These are phyloP conservation scores for Drosophila nigromelanica DNA, from an alignment of 1,140 invertebrate genomes.

Conservation along the genomic window DNA sequence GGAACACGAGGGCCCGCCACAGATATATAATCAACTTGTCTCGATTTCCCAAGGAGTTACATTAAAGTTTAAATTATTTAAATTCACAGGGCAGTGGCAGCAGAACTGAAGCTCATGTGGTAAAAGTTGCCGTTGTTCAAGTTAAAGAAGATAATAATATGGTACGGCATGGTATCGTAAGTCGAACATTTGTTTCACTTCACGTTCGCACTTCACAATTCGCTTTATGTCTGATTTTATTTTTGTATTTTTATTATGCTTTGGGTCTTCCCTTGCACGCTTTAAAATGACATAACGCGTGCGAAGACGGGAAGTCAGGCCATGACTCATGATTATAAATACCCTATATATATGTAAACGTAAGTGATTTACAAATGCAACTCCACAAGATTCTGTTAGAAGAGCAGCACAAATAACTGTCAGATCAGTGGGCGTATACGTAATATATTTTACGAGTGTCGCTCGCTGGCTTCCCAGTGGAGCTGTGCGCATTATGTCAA, in stretches of 20 bases:
- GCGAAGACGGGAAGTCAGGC: not conserved
- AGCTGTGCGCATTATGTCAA: slow-evolving; percentile 38
- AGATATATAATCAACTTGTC: slow-evolving; percentile 52
- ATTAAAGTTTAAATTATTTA: slow-evolving; percentile 27
- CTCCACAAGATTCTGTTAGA: slow-evolving; percentile 9
- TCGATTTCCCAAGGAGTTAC: slow-evolving; percentile 65
- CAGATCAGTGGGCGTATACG: slow-evolving; percentile 35
- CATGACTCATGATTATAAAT: slow-evolving; percentile 18
- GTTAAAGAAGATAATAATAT: slow-evolving; percentile 20
- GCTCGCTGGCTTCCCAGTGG: not conserved
- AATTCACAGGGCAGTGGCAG: slow-evolving; percentile 29
- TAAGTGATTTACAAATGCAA: not conserved
- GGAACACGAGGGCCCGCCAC: slow-evolving; percentile 47
- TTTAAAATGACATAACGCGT: slow-evolving; percentile 27
- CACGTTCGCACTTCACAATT: slow-evolving; percentile 27
- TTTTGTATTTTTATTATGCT: not conserved
- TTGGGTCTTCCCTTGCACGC: slow-evolving; percentile 18
- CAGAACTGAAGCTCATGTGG: slow-evolving; percentile 2
- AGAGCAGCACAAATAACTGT: not conserved
- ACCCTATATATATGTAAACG: not conserved
- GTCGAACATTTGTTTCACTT: slow-evolving; percentile 48
- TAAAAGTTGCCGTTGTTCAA: slow-evolving; percentile 18
- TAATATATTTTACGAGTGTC: slow-evolving; percentile 22
- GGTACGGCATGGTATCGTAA: slow-evolving; percentile 25
- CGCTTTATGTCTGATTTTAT: slow-evolving; percentile 16